A percentile compares a stretch with the other conserved stretches of the same genome.
Evolutionary conservation across 2,888 invertebrate genomes (phyloP).

Genomic region (Melolontha melolontha): DNA sequence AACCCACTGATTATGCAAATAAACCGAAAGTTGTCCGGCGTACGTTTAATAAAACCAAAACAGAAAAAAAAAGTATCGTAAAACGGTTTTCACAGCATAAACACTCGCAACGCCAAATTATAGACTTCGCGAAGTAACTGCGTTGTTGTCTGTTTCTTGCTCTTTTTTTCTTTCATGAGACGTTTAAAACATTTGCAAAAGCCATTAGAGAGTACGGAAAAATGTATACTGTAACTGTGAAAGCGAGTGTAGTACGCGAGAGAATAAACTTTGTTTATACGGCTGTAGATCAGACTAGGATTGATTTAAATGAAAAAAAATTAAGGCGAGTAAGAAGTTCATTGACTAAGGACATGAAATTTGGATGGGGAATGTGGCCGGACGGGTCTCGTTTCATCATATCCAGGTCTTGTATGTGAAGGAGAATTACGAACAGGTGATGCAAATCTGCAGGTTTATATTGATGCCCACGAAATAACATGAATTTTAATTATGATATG

Average conservation of each 20-base stretch:
- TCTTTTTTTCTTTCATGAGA: constrained; percentile 18
- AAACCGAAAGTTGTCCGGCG: constrained; percentile 32
- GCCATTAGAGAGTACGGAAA: constrained; percentile 24
- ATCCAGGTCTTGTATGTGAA: constrained; percentile 12
- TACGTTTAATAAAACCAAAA: constrained; percentile 25
- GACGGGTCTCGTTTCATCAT: constrained; percentile 36
- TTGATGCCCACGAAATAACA: neutral
- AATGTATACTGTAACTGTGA: constrained; percentile 31
- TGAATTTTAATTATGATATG: no score
- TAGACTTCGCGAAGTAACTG: constrained; percentile 11
- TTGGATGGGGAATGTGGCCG: constrained; percentile 34
- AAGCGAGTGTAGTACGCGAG: constrained; percentile 15
- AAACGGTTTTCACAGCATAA: constrained; percentile 27
- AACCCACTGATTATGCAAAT: constrained; percentile 33
- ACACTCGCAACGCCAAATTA: constrained; percentile 23
- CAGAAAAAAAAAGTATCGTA: constrained; percentile 10
- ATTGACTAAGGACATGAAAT: constrained; percentile 42
- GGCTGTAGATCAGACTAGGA: constrained; percentile 4
- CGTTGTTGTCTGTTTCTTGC: constrained; percentile 14
- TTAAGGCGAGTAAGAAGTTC: constrained; percentile 35
- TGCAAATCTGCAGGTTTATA: constrained; percentile 6
- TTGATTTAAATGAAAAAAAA: constrained; percentile 20
- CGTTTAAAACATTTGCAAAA: constrained; percentile 24
- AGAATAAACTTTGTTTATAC: neutral
- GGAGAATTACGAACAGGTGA: constrained; percentile 26